These are phyloP conservation scores for Greenwoodochromis staneri DNA, from an alignment of 2,113 vertebrate species.

Conservation along the genomic window DNA sequence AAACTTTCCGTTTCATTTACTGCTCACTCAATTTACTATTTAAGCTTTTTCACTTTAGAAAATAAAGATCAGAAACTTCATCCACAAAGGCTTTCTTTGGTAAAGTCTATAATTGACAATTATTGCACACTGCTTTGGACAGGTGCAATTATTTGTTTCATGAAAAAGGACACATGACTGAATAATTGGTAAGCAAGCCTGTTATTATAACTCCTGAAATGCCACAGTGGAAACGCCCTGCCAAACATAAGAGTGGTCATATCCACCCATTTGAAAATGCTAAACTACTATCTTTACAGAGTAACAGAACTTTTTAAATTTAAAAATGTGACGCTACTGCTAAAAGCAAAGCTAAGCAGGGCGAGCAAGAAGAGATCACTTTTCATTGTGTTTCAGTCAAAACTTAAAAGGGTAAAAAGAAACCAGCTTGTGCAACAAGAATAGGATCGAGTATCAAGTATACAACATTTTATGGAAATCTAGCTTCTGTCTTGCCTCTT, in stretches of 20 bases:
- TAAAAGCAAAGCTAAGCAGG: neutral
- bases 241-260: neutral
- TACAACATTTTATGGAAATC: neutral
- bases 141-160: neutral
- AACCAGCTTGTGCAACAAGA: neutral
- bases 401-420: neutral
- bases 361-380: neutral
- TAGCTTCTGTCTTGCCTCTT: neutral
- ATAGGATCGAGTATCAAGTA: neutral
- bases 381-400: neutral
- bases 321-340: neutral
- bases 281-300: neutral
- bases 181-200: neutral
- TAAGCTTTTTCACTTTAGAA: neutral
- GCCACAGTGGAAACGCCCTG: neutral
- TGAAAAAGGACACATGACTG: neutral
- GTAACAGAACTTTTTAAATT: neutral
- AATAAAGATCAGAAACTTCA: neutral
- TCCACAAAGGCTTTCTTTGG: neutral
- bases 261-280: neutral
- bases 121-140: neutral
- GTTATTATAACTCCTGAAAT: neutral
- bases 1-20: neutral
- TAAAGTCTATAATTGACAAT: neutral
- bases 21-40: neutral